These are phyloP conservation scores for Neodiprion lecontei DNA, from an alignment of 1,140 invertebrate genomes.

Conservation along the genomic window DNA sequence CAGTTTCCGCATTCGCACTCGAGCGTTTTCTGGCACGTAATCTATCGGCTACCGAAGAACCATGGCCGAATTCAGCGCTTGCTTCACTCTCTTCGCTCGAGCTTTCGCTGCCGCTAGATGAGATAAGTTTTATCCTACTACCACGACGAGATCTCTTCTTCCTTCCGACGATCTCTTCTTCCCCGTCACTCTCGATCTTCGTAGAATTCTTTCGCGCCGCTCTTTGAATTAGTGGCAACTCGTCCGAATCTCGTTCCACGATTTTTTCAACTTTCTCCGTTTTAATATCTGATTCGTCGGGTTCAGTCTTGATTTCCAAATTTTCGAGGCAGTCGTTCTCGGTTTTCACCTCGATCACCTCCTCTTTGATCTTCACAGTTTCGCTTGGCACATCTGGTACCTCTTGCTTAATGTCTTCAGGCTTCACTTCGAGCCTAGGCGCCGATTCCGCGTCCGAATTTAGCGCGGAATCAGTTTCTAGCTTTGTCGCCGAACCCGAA, in stretches of 20 bases:
- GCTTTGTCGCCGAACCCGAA: constrained; percentile 36
- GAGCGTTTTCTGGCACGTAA: constrained; percentile 50
- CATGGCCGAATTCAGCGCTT: constrained; percentile 37
- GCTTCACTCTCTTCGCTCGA: constrained; percentile 52
- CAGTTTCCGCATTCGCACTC: constrained; percentile 30
- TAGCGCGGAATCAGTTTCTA: constrained; percentile 33
- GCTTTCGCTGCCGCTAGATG: constrained; percentile 51
- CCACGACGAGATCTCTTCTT: constrained; percentile 44
- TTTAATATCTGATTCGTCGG: not conserved
- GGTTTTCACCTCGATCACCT: constrained; percentile 30
- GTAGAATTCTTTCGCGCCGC: constrained; percentile 37
- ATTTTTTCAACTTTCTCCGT: constrained; percentile 25
- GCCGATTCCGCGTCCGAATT: constrained; percentile 28
- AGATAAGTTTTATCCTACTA: constrained; percentile 52
- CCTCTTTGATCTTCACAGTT: constrained; percentile 26
- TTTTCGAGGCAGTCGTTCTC: not conserved
- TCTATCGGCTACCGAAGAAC: constrained; percentile 52
- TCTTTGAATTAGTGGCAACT: constrained; percentile 51
- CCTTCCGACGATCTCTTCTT: constrained; percentile 48
- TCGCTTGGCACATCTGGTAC: not conserved
- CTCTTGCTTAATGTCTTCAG: constrained; percentile 45
- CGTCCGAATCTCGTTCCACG: constrained; percentile 45
- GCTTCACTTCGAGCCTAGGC: constrained; percentile 33
- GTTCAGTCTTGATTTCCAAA: constrained; percentile 37
- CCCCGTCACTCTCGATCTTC: constrained; percentile 45